Conservation (phyloP, 2,113 vertebrate genomes). For the Xenopus laevis region DNA sequence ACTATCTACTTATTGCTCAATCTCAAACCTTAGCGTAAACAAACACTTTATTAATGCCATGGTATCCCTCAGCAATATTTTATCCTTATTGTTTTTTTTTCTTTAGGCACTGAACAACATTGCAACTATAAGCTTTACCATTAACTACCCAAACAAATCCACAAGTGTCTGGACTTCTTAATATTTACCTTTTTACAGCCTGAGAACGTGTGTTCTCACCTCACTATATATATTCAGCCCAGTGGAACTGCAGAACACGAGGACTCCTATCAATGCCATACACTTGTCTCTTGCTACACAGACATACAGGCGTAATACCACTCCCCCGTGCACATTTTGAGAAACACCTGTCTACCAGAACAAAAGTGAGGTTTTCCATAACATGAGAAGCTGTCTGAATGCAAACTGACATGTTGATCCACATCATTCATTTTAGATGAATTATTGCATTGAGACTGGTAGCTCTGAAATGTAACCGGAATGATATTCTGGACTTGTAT, state of each 20-base stretch:
- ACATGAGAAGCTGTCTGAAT: no score
- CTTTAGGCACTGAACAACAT: conserved; percentile 93
- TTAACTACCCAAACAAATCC: conserved; percentile 96
- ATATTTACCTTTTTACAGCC: not conserved
- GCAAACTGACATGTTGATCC: no score
- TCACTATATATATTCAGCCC: conserved; percentile 1
- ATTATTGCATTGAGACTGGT: no score
- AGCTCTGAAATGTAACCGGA: no score
- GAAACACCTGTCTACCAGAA: no score
- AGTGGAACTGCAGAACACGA: not conserved
- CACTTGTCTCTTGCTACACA: conserved; percentile 2
- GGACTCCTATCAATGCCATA: not conserved
- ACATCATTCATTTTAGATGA: no score
- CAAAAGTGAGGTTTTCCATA: no score
- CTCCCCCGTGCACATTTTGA: no score
- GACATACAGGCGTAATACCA: not conserved
- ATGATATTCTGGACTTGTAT: no score
- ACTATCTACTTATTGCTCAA: no score
- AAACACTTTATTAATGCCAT: no score
- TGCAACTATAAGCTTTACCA: conserved; percentile 94
- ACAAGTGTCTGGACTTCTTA: conserved; percentile 81
- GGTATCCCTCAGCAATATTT: not conserved
- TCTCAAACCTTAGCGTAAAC: no score
- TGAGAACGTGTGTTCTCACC: conserved; percentile 1
- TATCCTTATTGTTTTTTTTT: conserved; percentile 48